Conservation (phyloP, 1,140 invertebrate species). For the Zaprionus gabonicus region DNA sequence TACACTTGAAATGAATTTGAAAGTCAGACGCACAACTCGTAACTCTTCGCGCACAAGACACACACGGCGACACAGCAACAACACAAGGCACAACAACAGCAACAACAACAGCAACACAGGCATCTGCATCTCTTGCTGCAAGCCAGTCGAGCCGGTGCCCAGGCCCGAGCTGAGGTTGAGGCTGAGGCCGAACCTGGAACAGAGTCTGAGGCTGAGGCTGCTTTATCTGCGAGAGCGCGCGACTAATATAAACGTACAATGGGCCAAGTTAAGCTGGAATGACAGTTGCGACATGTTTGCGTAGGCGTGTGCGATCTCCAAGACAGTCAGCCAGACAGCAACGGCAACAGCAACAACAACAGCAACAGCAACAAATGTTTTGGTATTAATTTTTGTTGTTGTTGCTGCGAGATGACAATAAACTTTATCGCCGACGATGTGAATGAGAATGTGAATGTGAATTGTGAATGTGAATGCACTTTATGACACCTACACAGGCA, state of each 20-base stretch:
- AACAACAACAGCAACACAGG: constrained; percentile 12
- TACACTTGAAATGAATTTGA: constrained; percentile 82
- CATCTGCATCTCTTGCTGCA: constrained; percentile 1
- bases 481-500: constrained; percentile 77
- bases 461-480: constrained; percentile 80
- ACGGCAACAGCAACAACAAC: constrained; percentile 43
- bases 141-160: constrained; percentile 15
- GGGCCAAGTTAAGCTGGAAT: constrained; percentile 83
- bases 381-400: constrained; percentile 1
- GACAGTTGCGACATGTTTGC: constrained; percentile 84
- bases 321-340: constrained; percentile 57
- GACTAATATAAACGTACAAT: constrained; percentile 84
- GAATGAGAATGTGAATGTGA: constrained; percentile 69
- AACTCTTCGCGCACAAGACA: constrained; percentile 64
- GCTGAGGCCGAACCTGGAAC: constrained; percentile 1
- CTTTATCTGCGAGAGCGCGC: constrained; percentile 59
- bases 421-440: constrained; percentile 76
- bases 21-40: constrained; percentile 77
- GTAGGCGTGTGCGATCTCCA: constrained; percentile 81
- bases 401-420: constrained; percentile 68
- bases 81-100: constrained; percentile 6
- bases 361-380: constrained; percentile 39
- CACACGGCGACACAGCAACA: constrained; percentile 37
- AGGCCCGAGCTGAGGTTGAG: neutral
- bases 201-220: constrained; percentile 2